phyloP scores from a whole-genome alignment of 2,113 vertebrate genomes.

The Nanorana parkeri region DNA sequence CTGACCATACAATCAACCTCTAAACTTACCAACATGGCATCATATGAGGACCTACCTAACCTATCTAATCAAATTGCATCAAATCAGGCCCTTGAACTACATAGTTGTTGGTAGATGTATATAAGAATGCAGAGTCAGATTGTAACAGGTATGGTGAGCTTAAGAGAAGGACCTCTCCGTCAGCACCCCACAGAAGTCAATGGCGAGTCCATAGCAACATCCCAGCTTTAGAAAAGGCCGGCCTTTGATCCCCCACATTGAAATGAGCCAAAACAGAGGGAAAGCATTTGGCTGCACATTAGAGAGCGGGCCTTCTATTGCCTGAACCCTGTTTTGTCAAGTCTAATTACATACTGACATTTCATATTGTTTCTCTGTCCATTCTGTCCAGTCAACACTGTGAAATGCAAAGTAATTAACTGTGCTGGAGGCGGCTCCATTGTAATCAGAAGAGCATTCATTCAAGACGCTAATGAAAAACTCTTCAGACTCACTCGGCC shows the following conservation, averaged over 20 bases:
- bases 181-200: background rate
- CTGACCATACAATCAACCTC: too few species aligned
- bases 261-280: slow-evolving; percentile 21
- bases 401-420: slow-evolving; percentile 44
- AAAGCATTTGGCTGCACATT: slow-evolving; percentile 36
- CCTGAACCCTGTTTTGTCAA: slow-evolving; percentile 31
- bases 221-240: background rate
- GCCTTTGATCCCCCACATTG: slow-evolving; percentile 13
- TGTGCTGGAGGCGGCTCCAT: slow-evolving; percentile 26
- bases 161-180: background rate
- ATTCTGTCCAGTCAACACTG: slow-evolving; percentile 23
- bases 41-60: too few species aligned
- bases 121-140: too few species aligned
- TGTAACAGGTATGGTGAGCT: too few species aligned
- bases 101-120: too few species aligned
- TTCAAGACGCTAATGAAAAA: slow-evolving; percentile 27
- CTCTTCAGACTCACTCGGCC: slow-evolving; percentile 14
- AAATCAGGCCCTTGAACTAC: too few species aligned
- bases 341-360: slow-evolving; percentile 46
- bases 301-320: slow-evolving; percentile 4
- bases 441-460: slow-evolving; percentile 10
- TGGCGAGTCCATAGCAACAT: background rate
- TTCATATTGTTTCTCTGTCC: slow-evolving; percentile 20
- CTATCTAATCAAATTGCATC: too few species aligned
- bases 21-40: too few species aligned